These are phyloP conservation scores for Elanoides forficatus DNA, from an alignment of 2,113 vertebrate genomes.

Conservation along the genomic window DNA sequence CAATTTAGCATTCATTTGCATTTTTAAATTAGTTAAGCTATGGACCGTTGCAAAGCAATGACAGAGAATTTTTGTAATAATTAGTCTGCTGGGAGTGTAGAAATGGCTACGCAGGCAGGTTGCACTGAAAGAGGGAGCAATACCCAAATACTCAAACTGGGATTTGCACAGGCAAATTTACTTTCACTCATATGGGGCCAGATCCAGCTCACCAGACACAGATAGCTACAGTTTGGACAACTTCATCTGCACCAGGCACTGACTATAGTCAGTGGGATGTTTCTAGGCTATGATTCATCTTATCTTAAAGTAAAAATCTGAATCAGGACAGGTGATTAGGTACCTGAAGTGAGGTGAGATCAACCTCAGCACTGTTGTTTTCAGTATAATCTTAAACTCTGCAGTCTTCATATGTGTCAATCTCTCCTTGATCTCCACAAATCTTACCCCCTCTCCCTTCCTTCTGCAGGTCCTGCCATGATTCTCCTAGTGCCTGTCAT, in stretches of 20 bases:
- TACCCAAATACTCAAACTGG: conserved; percentile 8
- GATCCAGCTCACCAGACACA: not conserved
- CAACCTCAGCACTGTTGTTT: not conserved
- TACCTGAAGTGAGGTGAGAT: not conserved
- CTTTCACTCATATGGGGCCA: not conserved
- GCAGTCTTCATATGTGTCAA: not conserved
- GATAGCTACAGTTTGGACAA: not conserved
- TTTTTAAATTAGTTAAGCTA: conserved; percentile 78
- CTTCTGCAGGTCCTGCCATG: not conserved
- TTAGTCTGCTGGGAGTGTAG: conserved; percentile 58
- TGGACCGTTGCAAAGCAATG: conserved; percentile 73
- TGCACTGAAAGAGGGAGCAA: conserved; percentile 17
- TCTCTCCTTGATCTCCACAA: not conserved
- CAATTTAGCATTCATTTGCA: conserved; percentile 77
- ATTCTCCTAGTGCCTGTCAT: not conserved
- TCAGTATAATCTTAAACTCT: not conserved
- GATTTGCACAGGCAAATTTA: not conserved
- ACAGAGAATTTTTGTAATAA: conserved; percentile 75
- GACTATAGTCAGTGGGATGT: not conserved
- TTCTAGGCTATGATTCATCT: not conserved
- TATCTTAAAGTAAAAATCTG: not conserved
- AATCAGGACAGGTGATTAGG: not conserved
- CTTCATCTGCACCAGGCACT: conserved; percentile 6
- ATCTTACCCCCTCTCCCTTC: not conserved
- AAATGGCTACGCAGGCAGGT: not conserved